Base-by-base conservation (phyloP, 1,140 invertebrate genomes). In the Zaprionus capensis region DNA sequence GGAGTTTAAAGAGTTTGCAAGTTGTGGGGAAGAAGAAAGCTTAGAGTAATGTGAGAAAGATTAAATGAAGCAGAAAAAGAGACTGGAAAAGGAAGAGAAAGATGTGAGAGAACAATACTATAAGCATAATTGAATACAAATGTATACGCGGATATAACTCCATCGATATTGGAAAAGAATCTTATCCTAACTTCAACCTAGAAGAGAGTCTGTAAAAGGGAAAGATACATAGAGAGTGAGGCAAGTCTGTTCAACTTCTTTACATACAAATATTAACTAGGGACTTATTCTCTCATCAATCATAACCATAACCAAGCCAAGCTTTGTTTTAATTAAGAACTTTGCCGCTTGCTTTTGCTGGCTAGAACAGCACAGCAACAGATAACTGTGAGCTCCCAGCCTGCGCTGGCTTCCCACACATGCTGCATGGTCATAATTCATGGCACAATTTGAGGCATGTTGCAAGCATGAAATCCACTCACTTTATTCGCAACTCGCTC, bases 401-500 rank as follows among this genome's bases (percentile, higher is more conserved):
- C 41, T 9, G 20, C 17, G 17, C n/a, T 15, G 2, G 44, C 46
- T 71, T 64, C 53, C n/a, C 26, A 56, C 24, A 24, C n/a, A 6
- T 9, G 7, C 3, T 24, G 49, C 46, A 68, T 3, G 15, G 26
- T 12, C 26, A 62, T 74, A 49, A 38, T 38, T 38, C 22, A 34
- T 36, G 24, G 22, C 28, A 63, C 49, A 70, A 34, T 49, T 44
- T 26, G 49, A 44, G 53, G 67, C 41, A 20, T 63, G 53, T 66
- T 66, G 64, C 34, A 38, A 5, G 22, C 24, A 56, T 56, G 64
- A 57, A 57, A 31, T 67, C 65, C 55, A 28, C 20, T 75, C 67
- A 75, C 72, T 62, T 74, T 38, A 58, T 59, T 15, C 4, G 67
- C 67, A 26, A 44, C 11, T 51, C 17, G 72, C 72, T 75, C 72